Conservation (phyloP, 1,140 invertebrate species). For the Aphelenchoides fujianensis region DNA sequence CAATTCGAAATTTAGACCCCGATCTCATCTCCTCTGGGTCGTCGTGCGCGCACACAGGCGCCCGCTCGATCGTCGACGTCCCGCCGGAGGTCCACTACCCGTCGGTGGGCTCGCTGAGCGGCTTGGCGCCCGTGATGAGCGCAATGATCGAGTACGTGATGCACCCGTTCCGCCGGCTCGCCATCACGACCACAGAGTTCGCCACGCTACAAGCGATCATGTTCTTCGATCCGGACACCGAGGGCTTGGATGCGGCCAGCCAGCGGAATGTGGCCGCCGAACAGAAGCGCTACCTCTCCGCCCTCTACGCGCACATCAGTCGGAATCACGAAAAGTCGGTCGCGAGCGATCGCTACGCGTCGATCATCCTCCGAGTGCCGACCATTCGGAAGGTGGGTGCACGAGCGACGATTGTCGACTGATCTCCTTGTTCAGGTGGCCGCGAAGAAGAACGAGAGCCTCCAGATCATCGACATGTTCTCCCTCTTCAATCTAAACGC, state of each 20-base stretch:
- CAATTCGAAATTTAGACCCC: too few relatives aligned
- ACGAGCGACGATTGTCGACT: neutral
- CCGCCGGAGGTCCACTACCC: slow-evolving; percentile 47
- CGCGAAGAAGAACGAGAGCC: slow-evolving; percentile 62
- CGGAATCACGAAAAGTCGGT: slow-evolving; percentile 38
- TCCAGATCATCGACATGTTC: slow-evolving; percentile 59
- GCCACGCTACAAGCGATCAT: slow-evolving; percentile 60
- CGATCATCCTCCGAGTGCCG: slow-evolving; percentile 56
- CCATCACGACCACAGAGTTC: slow-evolving; percentile 53
- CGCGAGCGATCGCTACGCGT: slow-evolving; percentile 51
- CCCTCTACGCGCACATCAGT: slow-evolving; percentile 52
- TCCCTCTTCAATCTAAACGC: slow-evolving; percentile 58
- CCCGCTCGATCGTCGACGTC: slow-evolving; percentile 49
- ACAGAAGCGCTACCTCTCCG: slow-evolving; percentile 55
- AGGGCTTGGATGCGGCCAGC: slow-evolving; percentile 58
- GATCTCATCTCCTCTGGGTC: slow-evolving; percentile 35
- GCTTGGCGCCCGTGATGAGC: slow-evolving; percentile 59
- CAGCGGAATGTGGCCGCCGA: slow-evolving; percentile 60
- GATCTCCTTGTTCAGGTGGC: too few relatives aligned
- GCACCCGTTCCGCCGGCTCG: slow-evolving; percentile 55
- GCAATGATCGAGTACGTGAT: slow-evolving; percentile 62
- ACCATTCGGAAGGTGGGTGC: slow-evolving; percentile 40
- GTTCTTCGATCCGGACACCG: slow-evolving; percentile 62
- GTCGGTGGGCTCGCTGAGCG: slow-evolving; percentile 42
- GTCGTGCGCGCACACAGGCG: slow-evolving; percentile 38